Base-by-base conservation (phyloP, 2,888 invertebrate species). In the Liopterus haemorrhoidalis region DNA sequence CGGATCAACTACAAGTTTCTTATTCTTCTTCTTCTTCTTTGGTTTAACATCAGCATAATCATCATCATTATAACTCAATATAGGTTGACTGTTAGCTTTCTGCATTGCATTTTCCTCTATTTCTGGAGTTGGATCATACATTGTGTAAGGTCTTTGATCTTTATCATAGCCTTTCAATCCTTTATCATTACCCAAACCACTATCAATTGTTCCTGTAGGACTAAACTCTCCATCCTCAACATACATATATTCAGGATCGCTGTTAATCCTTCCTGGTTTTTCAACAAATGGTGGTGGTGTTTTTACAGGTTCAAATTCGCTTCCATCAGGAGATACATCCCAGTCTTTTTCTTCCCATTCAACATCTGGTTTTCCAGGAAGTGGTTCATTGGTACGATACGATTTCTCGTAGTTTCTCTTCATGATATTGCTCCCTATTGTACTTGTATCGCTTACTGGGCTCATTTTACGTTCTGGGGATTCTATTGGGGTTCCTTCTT, bases 361-460 rank as follows among this genome's bases (percentile, higher is more conserved):
- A 56, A 81, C 75, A 50, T 81, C 74, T 27, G 90, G 87, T 59
- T 80, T 77, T 41, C 73, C 73, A 48, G 69, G 67, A 53, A 91
- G 68, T 39, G 91, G 91, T 70, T 92, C 91, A 62, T 88, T 74
- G 6, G 91, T 92, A 54, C 82, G 76, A 66, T 92, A 92, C 39
- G 81, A 80, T 66, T 78, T 82, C 62, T 91, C 90, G 65, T 89
- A 91, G 54, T 74, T 79, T 54, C 82, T 74, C 65, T 82, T 83
- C 68, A 79, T 82, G 1, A 54, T 25, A 12, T 38, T 50, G 15
- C 49, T 49, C 28, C 56, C 53, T 6, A 51, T 50, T 16, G 54
- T 51, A 19, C 56, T 57, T 9, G 51, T 48, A 25, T 58, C 60
- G 47, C 61, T 64, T 2, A 49, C 51, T 1, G 61, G 60, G 49